Base-by-base conservation (phyloP, 2,888 invertebrate species). In the Erannis defoliaria region DNA sequence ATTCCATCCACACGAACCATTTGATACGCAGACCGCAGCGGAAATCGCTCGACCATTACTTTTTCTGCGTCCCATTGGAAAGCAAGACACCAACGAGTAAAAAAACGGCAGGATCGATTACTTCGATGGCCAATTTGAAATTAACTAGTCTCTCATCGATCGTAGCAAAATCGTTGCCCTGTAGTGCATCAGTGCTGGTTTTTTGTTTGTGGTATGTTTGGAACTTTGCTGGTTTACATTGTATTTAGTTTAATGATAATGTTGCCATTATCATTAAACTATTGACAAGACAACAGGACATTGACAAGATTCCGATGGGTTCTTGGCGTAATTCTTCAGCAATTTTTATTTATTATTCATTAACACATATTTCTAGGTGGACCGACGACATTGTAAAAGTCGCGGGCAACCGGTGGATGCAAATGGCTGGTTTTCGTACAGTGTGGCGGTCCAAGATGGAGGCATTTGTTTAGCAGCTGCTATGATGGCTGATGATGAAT, bases 21-120 rank as follows among this genome's bases (percentile, higher is more conserved):
- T 73, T 67, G 70, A 74, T 72, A 76, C 74, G 55, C 62, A 66
- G 74, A 84, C 85, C 86, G 77, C 85, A 87, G 73, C 83, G 86
- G 88, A 88, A 84, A 86, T 86, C 77, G 76, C 75, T 55, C 67
- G 76, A 42, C 76, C 78, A 81, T 84, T 77, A 74, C 75, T 73
- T 84, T 85, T 86, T 85, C 80, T 77, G 70, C 68, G 76, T 63
- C 70, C 72, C 71, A 75, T 74, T 73, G 74, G 77, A 78, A 78
- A 75, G 77, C 73, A 71, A 55, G 74, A 78, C 70, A 53, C 18
- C 46, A 49, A 31, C 50, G 40, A 55, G 51, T 58, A 49, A 63
- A 63, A 62, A 63, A 59, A 40, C 38, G 38, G 9, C 31, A 43
- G 55, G 58, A 58, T 58, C 58, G 58, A 63, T 63, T 58, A 63